Percentiles rank a stretch among this genome's conserved stretches.
These are phyloP conservation scores for Poeciliopsis gracilis DNA, from an alignment of 2,797 vertebrate species.

Conservation along the genomic window DNA sequence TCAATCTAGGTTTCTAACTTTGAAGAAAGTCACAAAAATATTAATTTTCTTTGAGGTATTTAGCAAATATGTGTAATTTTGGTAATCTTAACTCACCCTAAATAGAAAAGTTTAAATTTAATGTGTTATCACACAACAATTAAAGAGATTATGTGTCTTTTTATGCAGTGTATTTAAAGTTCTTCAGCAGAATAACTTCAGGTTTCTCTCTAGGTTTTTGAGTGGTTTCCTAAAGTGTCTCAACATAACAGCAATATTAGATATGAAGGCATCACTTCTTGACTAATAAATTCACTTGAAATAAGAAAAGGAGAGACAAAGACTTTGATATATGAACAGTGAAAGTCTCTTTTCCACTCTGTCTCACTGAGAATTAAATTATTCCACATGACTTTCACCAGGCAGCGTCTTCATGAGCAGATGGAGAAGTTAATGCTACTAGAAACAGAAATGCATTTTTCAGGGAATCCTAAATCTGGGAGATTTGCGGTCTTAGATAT, in stretches of 20 bases:
- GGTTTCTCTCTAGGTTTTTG: background rate
- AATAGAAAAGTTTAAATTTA: background rate
- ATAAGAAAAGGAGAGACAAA: background rate
- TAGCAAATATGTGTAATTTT: background rate
- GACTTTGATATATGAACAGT: background rate
- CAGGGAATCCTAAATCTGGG: background rate
- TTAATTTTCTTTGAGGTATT: background rate
- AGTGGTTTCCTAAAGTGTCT: background rate
- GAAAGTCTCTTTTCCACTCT: background rate
- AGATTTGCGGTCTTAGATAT: background rate
- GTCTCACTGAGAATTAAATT: conserved; percentile 4
- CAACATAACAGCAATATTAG: background rate
- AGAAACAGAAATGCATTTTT: background rate
- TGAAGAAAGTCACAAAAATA: background rate
- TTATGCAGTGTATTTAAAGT: background rate
- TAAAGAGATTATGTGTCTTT: background rate
- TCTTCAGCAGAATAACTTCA: background rate
- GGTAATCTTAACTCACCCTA: background rate
- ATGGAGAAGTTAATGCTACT: background rate
- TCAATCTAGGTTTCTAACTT: background rate
- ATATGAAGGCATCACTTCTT: background rate
- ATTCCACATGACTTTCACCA: conserved; percentile 5
- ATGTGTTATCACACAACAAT: background rate
- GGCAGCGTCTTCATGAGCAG: background rate
- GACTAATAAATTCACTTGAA: background rate